Conservation (phyloP, 1,140 invertebrate species). For the Steinernema khuongi region DNA sequence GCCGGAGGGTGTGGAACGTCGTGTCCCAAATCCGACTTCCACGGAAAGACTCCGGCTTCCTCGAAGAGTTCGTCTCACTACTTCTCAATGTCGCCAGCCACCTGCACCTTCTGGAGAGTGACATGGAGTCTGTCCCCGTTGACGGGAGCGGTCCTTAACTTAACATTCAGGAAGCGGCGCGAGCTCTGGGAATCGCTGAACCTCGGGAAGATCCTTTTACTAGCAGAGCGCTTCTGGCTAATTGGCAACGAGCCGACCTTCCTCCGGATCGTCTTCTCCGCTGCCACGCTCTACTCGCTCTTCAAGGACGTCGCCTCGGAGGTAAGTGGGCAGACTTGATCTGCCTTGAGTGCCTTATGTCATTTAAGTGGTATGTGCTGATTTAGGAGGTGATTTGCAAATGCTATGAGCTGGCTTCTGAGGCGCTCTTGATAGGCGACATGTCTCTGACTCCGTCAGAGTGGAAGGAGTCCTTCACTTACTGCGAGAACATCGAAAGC, state of each 20-base stretch:
- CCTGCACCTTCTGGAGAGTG: too few species aligned
- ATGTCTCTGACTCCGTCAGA: background rate
- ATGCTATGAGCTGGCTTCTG: background rate
- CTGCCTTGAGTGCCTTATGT: background rate
- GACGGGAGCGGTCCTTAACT: background rate
- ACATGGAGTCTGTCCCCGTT: too few species aligned
- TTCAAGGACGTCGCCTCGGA: background rate
- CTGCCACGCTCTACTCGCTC: constrained; percentile 16
- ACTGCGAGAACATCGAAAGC: background rate
- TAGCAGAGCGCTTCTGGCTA: background rate
- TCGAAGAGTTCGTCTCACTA: background rate
- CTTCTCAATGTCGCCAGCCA: background rate
- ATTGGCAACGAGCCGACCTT: constrained; percentile 21
- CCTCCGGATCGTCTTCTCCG: constrained; percentile 26
- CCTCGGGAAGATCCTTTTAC: background rate
- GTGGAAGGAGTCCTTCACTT: background rate
- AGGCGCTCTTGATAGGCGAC: background rate
- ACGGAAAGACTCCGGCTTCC: background rate
- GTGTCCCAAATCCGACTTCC: background rate
- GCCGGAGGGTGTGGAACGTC: background rate
- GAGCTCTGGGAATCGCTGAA: constrained; percentile 8
- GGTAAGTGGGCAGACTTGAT: background rate
- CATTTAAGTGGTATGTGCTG: background rate
- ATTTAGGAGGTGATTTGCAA: background rate
- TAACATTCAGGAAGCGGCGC: background rate